phyloP scores from a whole-genome alignment of 2,888 invertebrate species.

The Volucella bombylans region DNA sequence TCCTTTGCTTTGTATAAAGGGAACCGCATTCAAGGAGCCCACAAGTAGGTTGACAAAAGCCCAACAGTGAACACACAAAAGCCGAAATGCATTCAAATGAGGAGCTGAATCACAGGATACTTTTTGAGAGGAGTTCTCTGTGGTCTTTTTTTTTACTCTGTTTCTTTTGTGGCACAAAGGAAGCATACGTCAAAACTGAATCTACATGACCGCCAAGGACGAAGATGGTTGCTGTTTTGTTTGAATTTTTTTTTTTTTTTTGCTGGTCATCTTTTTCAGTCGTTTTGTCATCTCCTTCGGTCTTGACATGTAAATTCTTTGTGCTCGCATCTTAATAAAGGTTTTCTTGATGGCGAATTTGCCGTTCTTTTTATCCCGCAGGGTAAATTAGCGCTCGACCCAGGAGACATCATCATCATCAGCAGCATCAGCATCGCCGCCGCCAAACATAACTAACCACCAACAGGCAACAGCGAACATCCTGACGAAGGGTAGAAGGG shows the following conservation, averaged over 20 bases:
- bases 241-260: not conserved
- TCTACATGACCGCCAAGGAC: conserved; percentile 69
- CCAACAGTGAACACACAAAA: conserved; percentile 64
- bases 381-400: conserved; percentile 63
- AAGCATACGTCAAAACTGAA: conserved; percentile 63
- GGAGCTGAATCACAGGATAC: conserved; percentile 28
- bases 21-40: conserved; percentile 47
- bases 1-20: conserved; percentile 51
- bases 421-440: not conserved
- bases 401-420: conserved; percentile 68
- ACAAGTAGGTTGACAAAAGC: conserved; percentile 13
- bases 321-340: conserved; percentile 47
- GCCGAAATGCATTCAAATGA: conserved; percentile 62
- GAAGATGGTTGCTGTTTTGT: conserved; percentile 4
- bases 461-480: not conserved
- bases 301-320: not conserved
- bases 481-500: conserved; percentile 1
- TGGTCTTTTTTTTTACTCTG: too few relatives aligned
- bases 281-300: conserved; percentile 6
- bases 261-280: conserved; percentile 6
- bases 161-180: conserved; percentile 30
- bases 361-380: conserved; percentile 33
- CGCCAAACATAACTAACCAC: too few relatives aligned
- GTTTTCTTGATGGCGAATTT: conserved; percentile 53
- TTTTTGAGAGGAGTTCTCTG: not conserved